Evolutionary conservation across 2,113 vertebrate genomes (phyloP).

Genomic region (Polyodon spathula): DNA sequence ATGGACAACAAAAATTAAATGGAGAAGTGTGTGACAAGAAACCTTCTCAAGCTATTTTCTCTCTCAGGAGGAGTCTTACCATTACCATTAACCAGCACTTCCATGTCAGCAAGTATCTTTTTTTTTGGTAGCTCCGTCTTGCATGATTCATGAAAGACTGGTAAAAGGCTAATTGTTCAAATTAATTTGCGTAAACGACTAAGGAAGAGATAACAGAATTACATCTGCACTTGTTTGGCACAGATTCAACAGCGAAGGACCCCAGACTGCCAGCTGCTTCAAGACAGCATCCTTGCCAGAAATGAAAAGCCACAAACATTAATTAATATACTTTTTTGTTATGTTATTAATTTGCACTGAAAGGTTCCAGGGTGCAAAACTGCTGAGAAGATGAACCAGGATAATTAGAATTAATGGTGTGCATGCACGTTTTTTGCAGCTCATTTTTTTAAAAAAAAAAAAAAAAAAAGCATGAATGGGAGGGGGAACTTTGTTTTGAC

Average conservation of each 20-base stretch:
- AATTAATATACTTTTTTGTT: slow-evolving; percentile 93
- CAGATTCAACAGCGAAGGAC: slow-evolving; percentile 77
- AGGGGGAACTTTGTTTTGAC: slow-evolving; percentile 74
- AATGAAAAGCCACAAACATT: slow-evolving; percentile 96
- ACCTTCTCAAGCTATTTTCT: slow-evolving; percentile 26
- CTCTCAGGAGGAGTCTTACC: slow-evolving; percentile 40
- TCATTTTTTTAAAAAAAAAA: slow-evolving; percentile 46
- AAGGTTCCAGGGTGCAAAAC: slow-evolving; percentile 77
- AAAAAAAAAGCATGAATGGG: slow-evolving; percentile 63
- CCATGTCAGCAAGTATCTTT: slow-evolving; percentile 62
- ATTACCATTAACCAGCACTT: slow-evolving; percentile 63
- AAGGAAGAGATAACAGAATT: slow-evolving; percentile 98
- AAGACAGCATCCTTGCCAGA: slow-evolving; percentile 79
- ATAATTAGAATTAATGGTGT: slow-evolving; percentile 91
- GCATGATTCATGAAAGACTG: slow-evolving; percentile 91
- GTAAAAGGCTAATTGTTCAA: slow-evolving; percentile 97
- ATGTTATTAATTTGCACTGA: slow-evolving; percentile 87
- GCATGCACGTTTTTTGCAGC: slow-evolving; percentile 72
- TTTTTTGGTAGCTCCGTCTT: slow-evolving; percentile 76
- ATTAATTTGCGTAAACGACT: slow-evolving; percentile 96
- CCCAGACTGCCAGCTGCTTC: slow-evolving; percentile 83
- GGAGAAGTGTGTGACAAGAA: slow-evolving; percentile 14
- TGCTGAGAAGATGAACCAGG: slow-evolving; percentile 71
- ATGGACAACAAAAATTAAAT: slow-evolving; percentile 13
- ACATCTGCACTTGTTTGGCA: slow-evolving; percentile 95